Evolutionary conservation across 2,113 vertebrate species (phyloP).

Genomic region (Numida meleagris): DNA sequence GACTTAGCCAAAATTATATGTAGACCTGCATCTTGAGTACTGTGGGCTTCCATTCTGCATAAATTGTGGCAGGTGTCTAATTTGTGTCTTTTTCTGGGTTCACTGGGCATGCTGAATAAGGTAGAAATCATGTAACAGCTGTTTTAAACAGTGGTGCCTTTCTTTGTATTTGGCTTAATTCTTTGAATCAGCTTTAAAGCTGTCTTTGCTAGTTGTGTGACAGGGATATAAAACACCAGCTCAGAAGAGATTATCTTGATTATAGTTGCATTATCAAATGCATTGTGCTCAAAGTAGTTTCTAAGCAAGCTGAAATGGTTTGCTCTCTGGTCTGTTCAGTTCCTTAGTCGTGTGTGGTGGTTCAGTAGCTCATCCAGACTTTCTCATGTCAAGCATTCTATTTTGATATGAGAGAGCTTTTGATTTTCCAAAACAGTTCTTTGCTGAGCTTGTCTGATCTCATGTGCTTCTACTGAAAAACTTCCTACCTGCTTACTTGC

Average conservation of each 20-base stretch:
- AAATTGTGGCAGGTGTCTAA: not conserved
- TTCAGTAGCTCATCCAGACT: not conserved
- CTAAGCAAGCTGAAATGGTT: not conserved
- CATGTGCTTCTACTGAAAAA: not conserved
- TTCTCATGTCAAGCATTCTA: too few relatives aligned
- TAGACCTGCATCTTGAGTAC: not conserved
- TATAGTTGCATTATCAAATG: not conserved
- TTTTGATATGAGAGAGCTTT: not conserved
- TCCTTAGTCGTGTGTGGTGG: not conserved
- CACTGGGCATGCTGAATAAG: not conserved
- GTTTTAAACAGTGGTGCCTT: not conserved
- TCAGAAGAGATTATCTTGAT: not conserved
- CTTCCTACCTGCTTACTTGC: not conserved
- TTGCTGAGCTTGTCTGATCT: not conserved
- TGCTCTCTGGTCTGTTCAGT: not conserved
- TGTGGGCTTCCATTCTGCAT: not conserved
- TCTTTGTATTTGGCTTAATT: not conserved
- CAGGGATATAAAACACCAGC: not conserved
- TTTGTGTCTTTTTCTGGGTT: not conserved
- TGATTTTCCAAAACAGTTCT: not conserved
- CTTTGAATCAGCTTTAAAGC: not conserved
- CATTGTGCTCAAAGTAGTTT: not conserved
- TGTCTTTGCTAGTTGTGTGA: not conserved
- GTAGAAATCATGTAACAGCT: fast-evolving
- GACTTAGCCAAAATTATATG: not conserved